Conservation (phyloP, 2,888 invertebrate species). For the Atrina japonica region DNA sequence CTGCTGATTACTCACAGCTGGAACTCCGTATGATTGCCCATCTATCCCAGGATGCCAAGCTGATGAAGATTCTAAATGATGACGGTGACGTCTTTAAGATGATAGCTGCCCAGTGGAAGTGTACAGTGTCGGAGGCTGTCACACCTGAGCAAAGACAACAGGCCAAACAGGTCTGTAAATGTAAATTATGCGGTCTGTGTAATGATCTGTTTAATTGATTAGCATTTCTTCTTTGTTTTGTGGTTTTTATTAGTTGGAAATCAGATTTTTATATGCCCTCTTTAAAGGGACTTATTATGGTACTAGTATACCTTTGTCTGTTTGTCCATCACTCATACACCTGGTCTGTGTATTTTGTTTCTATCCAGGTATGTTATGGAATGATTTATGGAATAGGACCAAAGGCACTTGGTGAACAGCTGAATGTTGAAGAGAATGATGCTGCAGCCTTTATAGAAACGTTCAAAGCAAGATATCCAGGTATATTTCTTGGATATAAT, state of each 20-base stretch:
- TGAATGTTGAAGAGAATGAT: conserved; percentile 89
- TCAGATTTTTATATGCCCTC: no score
- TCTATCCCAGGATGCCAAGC: conserved; percentile 88
- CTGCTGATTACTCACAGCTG: conserved; percentile 97
- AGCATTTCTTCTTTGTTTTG: no score
- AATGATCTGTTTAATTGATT: no score
- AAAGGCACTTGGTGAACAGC: conserved; percentile 88
- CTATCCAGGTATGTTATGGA: conserved; percentile 92
- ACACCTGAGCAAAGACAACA: conserved; percentile 90
- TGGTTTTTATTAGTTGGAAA: no score
- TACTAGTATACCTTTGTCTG: no score
- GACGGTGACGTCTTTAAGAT: conserved; percentile 83
- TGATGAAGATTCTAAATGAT: conserved; percentile 84
- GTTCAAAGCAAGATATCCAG: conserved; percentile 91
- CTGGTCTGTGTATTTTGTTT: background rate
- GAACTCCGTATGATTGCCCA: conserved; percentile 97
- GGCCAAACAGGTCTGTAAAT: conserved; percentile 85
- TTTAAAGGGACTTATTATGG: no score
- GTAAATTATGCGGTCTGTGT: no score
- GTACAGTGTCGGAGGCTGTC: conserved; percentile 85
- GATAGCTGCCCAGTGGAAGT: conserved; percentile 93
- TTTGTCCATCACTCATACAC: no score
- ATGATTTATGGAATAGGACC: conserved; percentile 98
- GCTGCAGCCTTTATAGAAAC: conserved; percentile 85
- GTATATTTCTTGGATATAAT: no score